Base-by-base conservation (phyloP, 2,888 invertebrate genomes). In the Trichacis sp. region DNA sequence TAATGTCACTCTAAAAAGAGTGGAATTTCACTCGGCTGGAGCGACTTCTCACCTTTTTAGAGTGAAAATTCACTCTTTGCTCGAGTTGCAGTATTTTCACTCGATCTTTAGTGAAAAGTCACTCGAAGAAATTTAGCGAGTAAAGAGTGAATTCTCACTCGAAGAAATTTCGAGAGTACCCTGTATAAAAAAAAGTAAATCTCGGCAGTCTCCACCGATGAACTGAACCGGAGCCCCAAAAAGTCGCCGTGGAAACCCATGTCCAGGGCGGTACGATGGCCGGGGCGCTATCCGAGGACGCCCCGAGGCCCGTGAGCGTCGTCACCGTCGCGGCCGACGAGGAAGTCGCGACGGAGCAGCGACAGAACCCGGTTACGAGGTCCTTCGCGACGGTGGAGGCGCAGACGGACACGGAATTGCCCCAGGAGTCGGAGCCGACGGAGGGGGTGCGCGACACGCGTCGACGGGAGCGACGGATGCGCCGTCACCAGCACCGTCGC, bases 321-420 rank as follows among this genome's bases (percentile, higher is more conserved):
- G 79, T 83, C 54, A 76, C 78, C 46, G 80, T 82, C 59, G 81
- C 79, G 49, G 79, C 77, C 57, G 76, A 75, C 61, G 74, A 69
- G 15, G 69, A 71, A 42, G 73, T 71, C 42, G 54, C 65, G 18
- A 29, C 54, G 36, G 43, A 46, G 5, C 36, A 24, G 6, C 24
- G 3, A 5, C 24, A 3, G 24, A 54, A 48, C 1, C 55, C 49
- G 19, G 17, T 20, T 45, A 55, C 33, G 69, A 63, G 83, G 19
- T 82, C 79, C n/a, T 83, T 79, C 69, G 79, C 79, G 24, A 83
- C 82, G 58, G 82, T 83, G 36, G 84, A 84, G 66, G 84, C 84
- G 5, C 84, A 84, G 60, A 84, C 83, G 57, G 81, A 81, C 29
- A 51, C 69, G 56, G 61, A 74, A 45, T 56, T 68, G 17, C 43